Evolutionary conservation across 2,888 invertebrate genomes (phyloP), one percentile per base, ranked within the genome.

Genomic region (Leucoma salicis): DNA sequence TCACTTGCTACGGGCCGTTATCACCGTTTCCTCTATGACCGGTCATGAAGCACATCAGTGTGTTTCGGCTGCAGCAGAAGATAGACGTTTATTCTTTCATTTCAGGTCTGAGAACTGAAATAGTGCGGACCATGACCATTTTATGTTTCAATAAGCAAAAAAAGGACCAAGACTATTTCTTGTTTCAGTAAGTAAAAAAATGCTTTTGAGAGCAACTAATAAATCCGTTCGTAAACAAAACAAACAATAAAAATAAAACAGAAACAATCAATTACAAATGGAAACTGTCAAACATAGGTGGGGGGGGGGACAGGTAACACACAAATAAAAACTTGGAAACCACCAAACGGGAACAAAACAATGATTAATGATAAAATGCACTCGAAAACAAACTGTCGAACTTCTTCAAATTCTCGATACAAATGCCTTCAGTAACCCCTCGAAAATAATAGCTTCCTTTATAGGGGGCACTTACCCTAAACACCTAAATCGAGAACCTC

Each of bases 321-420:
- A 71, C 70, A 70, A 74, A 80, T 75, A 84, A 82, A 61, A 61
- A 31, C 57, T 54, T n/a, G 44, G 21, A 81, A 81, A 57, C 58
- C 58, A 49, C 54, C 61, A 50, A 68, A 70, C 63, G 66, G 67
- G 74, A 87, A 89, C 88, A 88, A 87, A 88, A 86, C 86, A 84
- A 82, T 89, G 84, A 87, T 89, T 83, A 86, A 89, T 90, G 85
- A 85, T 72, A 63, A 86, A 89, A 89, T 90, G 90, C 90, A 90
- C 90, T 90, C 82, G 87, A 82, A 80, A 82, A 86, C 88, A 85
- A 87, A 89, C 88, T 88, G 88, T 88, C 88, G 88, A 89, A 88
- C 82, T 89, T 87, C 87, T 86, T 88, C 88, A 87, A 88, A 88
- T 85, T 78, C 85, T 68, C 83, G 69, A 86, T 87, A 89, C 88